These are phyloP conservation scores for Oncopodura yosiiana DNA, from an alignment of 1,140 invertebrate genomes.

Conservation along the genomic window DNA sequence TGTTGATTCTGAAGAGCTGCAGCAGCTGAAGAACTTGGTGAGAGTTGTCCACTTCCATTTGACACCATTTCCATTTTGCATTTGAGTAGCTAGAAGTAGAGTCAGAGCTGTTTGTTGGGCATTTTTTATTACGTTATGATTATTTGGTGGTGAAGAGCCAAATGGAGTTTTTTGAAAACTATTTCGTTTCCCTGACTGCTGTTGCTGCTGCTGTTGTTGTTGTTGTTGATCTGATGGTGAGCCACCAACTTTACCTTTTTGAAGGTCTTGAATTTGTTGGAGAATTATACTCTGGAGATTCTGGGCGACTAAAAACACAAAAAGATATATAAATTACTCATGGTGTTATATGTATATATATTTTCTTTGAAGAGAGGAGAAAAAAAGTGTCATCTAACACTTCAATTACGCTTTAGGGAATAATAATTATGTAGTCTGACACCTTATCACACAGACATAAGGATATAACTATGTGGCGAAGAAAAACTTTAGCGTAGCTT, in stretches of 20 bases:
- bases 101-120: slow-evolving; percentile 39
- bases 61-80: slow-evolving; percentile 14
- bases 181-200: slow-evolving; percentile 12
- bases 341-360: background rate
- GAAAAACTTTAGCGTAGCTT: too few relatives aligned
- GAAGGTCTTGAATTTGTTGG: slow-evolving; percentile 40
- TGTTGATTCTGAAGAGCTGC: slow-evolving; percentile 37
- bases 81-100: slow-evolving; percentile 38
- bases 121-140: slow-evolving; percentile 33
- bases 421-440: too few relatives aligned
- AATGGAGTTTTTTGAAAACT: slow-evolving; percentile 26
- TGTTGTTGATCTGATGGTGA: slow-evolving; percentile 7
- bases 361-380: background rate
- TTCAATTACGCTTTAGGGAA: too few relatives aligned
- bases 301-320: slow-evolving; percentile 42
- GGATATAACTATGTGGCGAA: too few relatives aligned
- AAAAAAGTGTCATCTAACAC: too few relatives aligned
- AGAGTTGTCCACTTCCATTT: slow-evolving; percentile 24
- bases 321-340: background rate
- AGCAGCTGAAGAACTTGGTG: slow-evolving; percentile 18
- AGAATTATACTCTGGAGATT: slow-evolving; percentile 46
- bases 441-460: too few relatives aligned
- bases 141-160: slow-evolving; percentile 3
- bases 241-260: slow-evolving; percentile 32
- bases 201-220: slow-evolving; percentile 8